Evolutionary conservation across 92 coral and sea anemone species (phyloP), one percentile per base, ranked within the genome.

Genomic region (Montipora capitata): DNA sequence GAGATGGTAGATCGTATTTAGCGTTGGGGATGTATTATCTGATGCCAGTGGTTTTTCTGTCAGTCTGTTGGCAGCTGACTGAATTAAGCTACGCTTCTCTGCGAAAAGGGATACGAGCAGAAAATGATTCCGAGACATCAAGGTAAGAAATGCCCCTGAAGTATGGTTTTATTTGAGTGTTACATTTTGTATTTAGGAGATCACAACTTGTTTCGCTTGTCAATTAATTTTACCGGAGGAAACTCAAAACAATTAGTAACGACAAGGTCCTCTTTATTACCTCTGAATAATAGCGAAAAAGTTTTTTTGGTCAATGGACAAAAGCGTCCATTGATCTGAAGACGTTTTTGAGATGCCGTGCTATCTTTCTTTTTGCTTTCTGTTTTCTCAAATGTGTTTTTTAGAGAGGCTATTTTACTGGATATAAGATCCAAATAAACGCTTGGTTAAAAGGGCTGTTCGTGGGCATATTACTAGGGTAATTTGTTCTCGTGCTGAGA

Each of bases 51-150:
- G 78, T 87, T 54, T 70, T 86, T 7, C 78, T 76, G 73, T 89
- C 93, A 66, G 77, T 89, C 15, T 77, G 91, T 54, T 89, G 88
- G 86, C 81, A 93, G 52, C 68, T 82, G 4, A 52, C 88, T n/a
- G 96, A 90, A 77, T 52, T 81, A 20, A 85, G 89, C 54, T 75
- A 76, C 20, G 48, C 70, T 38, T 76, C 82, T 4, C 56, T 85
- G 20, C 76, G 76, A 75, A 67, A 68, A 1, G 83, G 72, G 72
- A 72, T 83, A 58, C 87, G 72, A 57, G 78, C 58, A 12, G 87
- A 42, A 41, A 62, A 17, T 62, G 79, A 48, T 17, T 10, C 61
- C 0, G 87, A 73, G 18, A 20, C 57, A 10, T 83, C 87, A 7
- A 72, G 87, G 87, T 83, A 40, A 13, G 72, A 48, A 5, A 48